These are phyloP conservation scores for Hippocampus kuda DNA, from an alignment of 2,797 vertebrate species.

Conservation along the genomic window DNA sequence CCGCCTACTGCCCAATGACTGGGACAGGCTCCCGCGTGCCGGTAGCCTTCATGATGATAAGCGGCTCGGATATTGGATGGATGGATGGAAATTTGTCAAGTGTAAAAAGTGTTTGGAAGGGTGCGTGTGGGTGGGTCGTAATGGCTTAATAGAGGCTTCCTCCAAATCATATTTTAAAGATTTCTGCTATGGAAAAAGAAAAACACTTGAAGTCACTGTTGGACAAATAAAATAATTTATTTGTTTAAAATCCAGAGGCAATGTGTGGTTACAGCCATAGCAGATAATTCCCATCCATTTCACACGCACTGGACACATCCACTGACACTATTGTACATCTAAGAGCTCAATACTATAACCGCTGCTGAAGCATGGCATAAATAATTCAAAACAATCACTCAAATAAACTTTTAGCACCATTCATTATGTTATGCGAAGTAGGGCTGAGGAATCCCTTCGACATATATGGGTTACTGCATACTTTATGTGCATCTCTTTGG, in stretches of 20 bases:
- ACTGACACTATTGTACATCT: constrained; percentile 27
- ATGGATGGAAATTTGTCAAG: no score
- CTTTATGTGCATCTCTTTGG: constrained; percentile 45
- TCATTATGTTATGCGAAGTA: constrained; percentile 21
- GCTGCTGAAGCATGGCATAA: constrained; percentile 31
- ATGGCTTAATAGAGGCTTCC: no score
- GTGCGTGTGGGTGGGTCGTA: no score
- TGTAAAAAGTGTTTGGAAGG: no score
- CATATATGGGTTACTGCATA: constrained; percentile 25
- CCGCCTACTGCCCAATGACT: no score
- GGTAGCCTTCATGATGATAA: no score
- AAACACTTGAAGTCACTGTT: constrained; percentile 14
- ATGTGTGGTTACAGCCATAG: constrained; percentile 48
- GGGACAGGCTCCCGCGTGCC: no score
- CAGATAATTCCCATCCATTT: constrained; percentile 38
- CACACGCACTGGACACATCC: constrained; percentile 34
- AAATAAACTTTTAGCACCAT: constrained; percentile 56
- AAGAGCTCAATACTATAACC: constrained; percentile 20
- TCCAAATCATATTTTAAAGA: no score
- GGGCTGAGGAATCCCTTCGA: constrained; percentile 41
- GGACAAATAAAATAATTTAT: constrained; percentile 56
- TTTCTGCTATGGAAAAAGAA: not conserved
- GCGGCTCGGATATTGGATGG: no score
- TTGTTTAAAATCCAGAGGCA: constrained; percentile 49
- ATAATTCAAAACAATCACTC: constrained; percentile 44